Evolutionary conservation across 2,113 vertebrate genomes (phyloP), one percentile per base, ranked within the genome.

Genomic region (Atlantisia rogersi): DNA sequence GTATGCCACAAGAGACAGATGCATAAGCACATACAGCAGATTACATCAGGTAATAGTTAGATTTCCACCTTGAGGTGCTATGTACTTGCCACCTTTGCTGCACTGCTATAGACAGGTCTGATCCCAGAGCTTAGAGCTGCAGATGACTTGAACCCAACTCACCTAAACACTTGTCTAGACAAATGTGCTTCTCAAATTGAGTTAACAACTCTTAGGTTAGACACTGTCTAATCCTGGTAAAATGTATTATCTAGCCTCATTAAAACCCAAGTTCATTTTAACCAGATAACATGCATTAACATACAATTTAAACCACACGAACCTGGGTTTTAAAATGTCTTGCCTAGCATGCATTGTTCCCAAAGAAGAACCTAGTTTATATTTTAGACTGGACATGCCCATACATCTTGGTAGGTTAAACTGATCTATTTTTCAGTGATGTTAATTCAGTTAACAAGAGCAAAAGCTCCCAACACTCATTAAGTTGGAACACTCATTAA

Each of bases 231-330:
- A 92, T 90, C 42, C 63, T 29, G 18, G 48, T 11, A 75, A 92
- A 90, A 65, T 64, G 68, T 0, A 2, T 83, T 94, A 90, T 35
- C 69, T 10, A 67, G 53, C 60, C 85, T 92, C 73, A 40, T 71
- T 92, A 90, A 86, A 86, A 46, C 32, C 13, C 29, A 67, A 74
- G 67, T 81, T 90, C 46, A 60, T 91, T 91, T 91, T 86, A 92
- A 81, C 32, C 10, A 60, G 82, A 50, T 78, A 91, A 76, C 52
- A 16, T 24, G 14, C 26, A 55, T 42, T 78, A 55, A 95, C 83
- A 76, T 39, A 69, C 60, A 63, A 35, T 42, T 31, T 31, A 35
- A 75, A 65, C n/a, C 35, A 40, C 1, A 8, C 50, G 75, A 44
- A 31, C 32, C 44, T 44, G 39, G 50, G n/a, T 17, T 93, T 93